A percentile compares a stretch with the other conserved stretches of the same genome.
Evolutionary conservation across 2,797 vertebrate genomes (phyloP).

Genomic region (Scarus forsteni): DNA sequence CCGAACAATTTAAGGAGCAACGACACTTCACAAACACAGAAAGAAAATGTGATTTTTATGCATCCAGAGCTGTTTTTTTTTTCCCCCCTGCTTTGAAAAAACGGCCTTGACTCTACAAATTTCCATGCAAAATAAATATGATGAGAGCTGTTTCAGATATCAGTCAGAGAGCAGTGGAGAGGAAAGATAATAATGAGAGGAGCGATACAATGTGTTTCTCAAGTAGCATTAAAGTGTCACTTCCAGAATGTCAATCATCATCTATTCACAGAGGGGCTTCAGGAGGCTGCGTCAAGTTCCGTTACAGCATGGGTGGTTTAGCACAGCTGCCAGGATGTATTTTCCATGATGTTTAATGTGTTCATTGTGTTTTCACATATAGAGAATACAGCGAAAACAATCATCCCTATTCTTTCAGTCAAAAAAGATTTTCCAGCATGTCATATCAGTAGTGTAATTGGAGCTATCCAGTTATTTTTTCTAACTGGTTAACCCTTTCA

Average conservation of each 20-base stretch:
- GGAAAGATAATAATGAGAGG: slow-evolving; percentile 68
- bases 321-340: slow-evolving; percentile 21
- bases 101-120: slow-evolving; percentile 1
- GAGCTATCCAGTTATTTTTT: no score
- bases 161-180: slow-evolving; percentile 51
- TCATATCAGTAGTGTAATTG: no score
- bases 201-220: slow-evolving; percentile 57
- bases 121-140: slow-evolving; percentile 27
- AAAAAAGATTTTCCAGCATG: no score
- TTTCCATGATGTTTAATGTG: background rate
- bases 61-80: background rate
- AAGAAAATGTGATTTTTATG: background rate
- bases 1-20: background rate
- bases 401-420: no score
- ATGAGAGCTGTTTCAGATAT: slow-evolving; percentile 32
- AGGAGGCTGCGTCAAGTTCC: slow-evolving; percentile 25
- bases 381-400: no score
- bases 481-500: no score
- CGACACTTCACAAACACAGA: background rate
- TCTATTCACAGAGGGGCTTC: slow-evolving; percentile 36
- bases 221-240: slow-evolving; percentile 69
- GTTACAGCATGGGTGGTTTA: slow-evolving; percentile 31
- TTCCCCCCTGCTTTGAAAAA: background rate
- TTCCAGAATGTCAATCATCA: slow-evolving; percentile 68
- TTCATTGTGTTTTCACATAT: background rate